Percentiles rank a stretch among this genome's conserved stretches.
phyloP scores from a whole-genome alignment of 1,140 invertebrate genomes.

The Papilio polytes region DNA sequence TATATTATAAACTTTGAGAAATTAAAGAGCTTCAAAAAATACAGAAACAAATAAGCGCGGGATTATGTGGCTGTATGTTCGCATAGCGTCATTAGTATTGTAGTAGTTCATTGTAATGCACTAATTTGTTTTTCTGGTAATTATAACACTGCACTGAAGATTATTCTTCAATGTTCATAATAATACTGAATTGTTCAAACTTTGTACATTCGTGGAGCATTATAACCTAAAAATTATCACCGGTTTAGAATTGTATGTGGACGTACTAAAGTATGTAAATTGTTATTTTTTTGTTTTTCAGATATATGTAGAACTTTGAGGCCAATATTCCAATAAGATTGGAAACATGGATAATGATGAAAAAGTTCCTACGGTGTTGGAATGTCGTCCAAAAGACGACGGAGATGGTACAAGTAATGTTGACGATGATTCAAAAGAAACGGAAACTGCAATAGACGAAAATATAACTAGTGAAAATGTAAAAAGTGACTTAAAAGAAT shows the following conservation, averaged over 20 bases:
- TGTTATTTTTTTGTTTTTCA: slow-evolving; percentile 53
- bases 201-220: slow-evolving; percentile 27
- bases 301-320: slow-evolving; percentile 57
- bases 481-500: slow-evolving; percentile 46
- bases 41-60: slow-evolving; percentile 39
- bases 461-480: slow-evolving; percentile 49
- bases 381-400: slow-evolving; percentile 47
- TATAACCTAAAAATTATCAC: slow-evolving; percentile 74
- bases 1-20: background rate
- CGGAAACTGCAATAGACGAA: slow-evolving; percentile 28
- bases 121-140: background rate
- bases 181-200: slow-evolving; percentile 27
- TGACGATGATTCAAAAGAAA: slow-evolving; percentile 38
- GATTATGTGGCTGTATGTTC: slow-evolving; percentile 52
- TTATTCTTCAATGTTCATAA: background rate
- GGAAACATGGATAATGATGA: slow-evolving; percentile 75
- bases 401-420: slow-evolving; percentile 41
- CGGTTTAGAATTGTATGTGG: slow-evolving; percentile 53
- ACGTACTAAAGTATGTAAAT: slow-evolving; percentile 38
- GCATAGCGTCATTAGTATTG: slow-evolving; percentile 44
- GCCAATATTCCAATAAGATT: slow-evolving; percentile 54
- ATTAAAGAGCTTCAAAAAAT: slow-evolving; percentile 23
- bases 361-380: slow-evolving; percentile 49
- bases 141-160: background rate
- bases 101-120: slow-evolving; percentile 11